A percentile compares a stretch with the other conserved stretches of the same genome.
Conservation (phyloP, 2,113 vertebrate species). For the Trogon melanurus region DNA sequence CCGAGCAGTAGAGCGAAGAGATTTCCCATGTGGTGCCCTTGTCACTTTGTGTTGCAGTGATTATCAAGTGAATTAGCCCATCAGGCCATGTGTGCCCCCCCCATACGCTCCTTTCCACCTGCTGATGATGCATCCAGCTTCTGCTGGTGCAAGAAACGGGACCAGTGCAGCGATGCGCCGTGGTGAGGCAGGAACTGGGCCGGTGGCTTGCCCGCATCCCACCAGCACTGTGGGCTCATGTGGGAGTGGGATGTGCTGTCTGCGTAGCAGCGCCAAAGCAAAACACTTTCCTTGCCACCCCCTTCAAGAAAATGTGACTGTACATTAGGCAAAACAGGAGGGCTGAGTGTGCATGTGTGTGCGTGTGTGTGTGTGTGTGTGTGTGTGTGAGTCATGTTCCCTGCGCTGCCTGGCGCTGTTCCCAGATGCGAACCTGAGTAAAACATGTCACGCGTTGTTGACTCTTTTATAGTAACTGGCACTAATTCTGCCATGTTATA, state of each 20-base stretch:
- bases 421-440: slow-evolving; percentile 40
- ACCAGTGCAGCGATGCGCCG: too few species aligned
- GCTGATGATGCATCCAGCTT: background rate
- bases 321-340: background rate
- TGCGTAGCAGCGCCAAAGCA: background rate
- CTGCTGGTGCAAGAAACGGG: background rate
- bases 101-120: background rate
- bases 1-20: background rate
- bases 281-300: background rate
- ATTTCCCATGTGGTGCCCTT: slow-evolving; percentile 27
- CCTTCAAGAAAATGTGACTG: slow-evolving; percentile 19
- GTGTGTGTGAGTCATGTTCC: background rate
- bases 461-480: slow-evolving; percentile 42
- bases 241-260: background rate
- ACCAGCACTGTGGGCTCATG: fast-evolving
- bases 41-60: background rate
- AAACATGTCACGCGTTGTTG: slow-evolving; percentile 53
- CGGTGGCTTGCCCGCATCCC: background rate
- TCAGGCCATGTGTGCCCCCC: background rate
- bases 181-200: background rate
- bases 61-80: background rate
- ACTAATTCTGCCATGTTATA: slow-evolving; percentile 7
- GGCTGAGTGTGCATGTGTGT: background rate
- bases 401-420: background rate
- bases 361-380: background rate